Base-by-base conservation (phyloP, 1,140 invertebrate species). In the Wasmannia auropunctata region DNA sequence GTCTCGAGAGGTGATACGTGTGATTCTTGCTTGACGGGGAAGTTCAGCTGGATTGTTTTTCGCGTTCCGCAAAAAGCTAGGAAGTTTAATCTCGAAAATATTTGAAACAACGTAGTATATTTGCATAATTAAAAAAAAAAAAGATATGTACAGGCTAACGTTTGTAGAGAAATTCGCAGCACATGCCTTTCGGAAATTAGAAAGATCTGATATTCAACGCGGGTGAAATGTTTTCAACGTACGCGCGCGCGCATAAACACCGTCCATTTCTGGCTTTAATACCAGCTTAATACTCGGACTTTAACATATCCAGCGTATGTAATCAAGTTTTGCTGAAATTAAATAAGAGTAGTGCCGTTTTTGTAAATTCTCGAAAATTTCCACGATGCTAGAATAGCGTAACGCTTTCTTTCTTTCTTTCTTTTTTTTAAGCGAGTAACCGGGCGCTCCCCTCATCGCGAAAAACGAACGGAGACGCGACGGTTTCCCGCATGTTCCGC, bases 351-450 rank as follows among this genome's bases (percentile, higher is more conserved):
- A 37, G 37, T 49, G 76, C 31, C 19, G 31, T 79, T 79, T 67
- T 51, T 19, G 31, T 34, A 65, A 31, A 40, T 40, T 75, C 34
- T 60, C 74, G 22, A 8, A 37, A 37, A 34, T 22, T 34, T 49
- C 11, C n/a, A 63, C 58, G 5, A 62, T 75, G 58, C 43, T 49
- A 25, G 40, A 51, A 67, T 49, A 79, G 60, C 31, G 10, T 37
- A 51, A 79, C 10, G 14, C 46, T 77, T 77, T n/a, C n/a, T n/a
- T n/a, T n/a, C 49, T 28, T 62, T 77, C 22, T 77, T 62, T 79
- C 49, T 31, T 51, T 67, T 51, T 19, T 74, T 2, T 34, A 46
- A 77, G 22, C 43, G n/a, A 79, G 22, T 31, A n/a, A 31, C 28
- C 11, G 49, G 5, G n/a, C 43, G 43, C 43, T 37, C 22, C 31